These are phyloP conservation scores for Drosophila lutescens DNA, from an alignment of 2,888 invertebrate species.

Conservation along the genomic window DNA sequence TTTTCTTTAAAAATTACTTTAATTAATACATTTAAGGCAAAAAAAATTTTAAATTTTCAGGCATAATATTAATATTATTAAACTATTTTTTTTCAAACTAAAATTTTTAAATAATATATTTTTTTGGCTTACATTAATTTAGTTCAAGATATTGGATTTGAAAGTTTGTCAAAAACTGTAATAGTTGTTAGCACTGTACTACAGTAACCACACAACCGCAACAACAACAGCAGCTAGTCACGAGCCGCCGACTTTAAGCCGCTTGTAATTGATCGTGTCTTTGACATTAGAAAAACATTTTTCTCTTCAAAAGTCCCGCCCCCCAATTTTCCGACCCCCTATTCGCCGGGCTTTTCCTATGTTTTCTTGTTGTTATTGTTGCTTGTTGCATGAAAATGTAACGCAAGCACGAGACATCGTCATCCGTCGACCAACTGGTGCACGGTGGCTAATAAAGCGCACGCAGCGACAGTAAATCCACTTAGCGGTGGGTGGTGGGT, in stretches of 20 bases:
- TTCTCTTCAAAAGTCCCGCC: slow-evolving; percentile 1
- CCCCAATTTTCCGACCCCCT: too few species aligned
- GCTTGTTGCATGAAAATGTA: slow-evolving; percentile 46
- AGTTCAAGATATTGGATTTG: too few species aligned
- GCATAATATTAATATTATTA: too few species aligned
- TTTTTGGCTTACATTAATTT: too few species aligned
- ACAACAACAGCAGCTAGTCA: slow-evolving; percentile 35
- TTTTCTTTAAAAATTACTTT: too few species aligned
- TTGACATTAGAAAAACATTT: slow-evolving; percentile 71
- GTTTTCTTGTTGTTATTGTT: slow-evolving; percentile 5
- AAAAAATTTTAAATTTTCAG: too few species aligned
- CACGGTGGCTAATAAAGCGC: slow-evolving; percentile 74
- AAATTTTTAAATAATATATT: neutral
- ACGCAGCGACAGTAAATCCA: slow-evolving; percentile 76
- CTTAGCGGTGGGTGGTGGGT: slow-evolving; percentile 66
- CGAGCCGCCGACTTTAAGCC: slow-evolving; percentile 62
- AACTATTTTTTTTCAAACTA: too few species aligned
- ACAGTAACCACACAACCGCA: slow-evolving; percentile 20
- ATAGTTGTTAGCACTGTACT: slow-evolving; percentile 4
- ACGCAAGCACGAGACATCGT: slow-evolving; percentile 31
- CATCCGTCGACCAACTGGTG: slow-evolving; percentile 62
- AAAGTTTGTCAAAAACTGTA: neutral
- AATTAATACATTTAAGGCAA: too few species aligned
- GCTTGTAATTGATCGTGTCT: slow-evolving; percentile 76
- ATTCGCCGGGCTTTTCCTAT: neutral